Conservation (phyloP, 2,888 invertebrate genomes). For the Trachelus stipa region DNA sequence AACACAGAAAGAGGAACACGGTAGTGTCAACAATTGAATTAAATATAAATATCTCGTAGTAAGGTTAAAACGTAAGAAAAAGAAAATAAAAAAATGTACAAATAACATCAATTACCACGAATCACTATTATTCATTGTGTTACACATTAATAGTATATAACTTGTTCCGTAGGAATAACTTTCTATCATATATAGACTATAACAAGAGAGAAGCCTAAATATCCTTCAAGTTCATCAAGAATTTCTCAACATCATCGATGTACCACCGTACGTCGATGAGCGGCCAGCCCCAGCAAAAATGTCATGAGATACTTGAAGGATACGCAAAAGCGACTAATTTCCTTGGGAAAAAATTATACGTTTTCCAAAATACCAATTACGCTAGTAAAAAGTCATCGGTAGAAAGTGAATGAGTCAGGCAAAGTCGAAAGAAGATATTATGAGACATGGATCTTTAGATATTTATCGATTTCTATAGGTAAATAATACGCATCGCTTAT, state of each 20-base stretch:
- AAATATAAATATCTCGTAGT: not conserved
- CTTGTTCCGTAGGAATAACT: not conserved
- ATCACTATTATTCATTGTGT: not conserved
- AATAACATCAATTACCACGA: not conserved
- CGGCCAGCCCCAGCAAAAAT: not conserved
- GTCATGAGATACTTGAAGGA: not conserved
- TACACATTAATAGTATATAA: not conserved
- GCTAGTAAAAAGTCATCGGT: not conserved
- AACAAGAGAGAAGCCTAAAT: not conserved
- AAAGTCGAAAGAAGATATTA: not conserved
- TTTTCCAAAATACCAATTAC: not conserved
- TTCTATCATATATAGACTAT: not conserved
- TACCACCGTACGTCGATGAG: not conserved
- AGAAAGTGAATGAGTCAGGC: not conserved
- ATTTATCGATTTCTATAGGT: not conserved
- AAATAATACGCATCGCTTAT: not conserved
- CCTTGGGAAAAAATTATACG: not conserved
- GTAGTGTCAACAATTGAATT: not conserved
- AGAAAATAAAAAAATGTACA: not conserved
- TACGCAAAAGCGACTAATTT: not conserved
- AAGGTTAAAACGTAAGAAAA: not conserved
- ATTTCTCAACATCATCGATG: not conserved
- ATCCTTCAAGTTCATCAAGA: not conserved
- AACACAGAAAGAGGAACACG: not conserved
- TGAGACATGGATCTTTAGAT: not conserved